These are phyloP conservation scores for Ligdia adustata DNA, from an alignment of 2,888 invertebrate genomes.

Conservation along the genomic window DNA sequence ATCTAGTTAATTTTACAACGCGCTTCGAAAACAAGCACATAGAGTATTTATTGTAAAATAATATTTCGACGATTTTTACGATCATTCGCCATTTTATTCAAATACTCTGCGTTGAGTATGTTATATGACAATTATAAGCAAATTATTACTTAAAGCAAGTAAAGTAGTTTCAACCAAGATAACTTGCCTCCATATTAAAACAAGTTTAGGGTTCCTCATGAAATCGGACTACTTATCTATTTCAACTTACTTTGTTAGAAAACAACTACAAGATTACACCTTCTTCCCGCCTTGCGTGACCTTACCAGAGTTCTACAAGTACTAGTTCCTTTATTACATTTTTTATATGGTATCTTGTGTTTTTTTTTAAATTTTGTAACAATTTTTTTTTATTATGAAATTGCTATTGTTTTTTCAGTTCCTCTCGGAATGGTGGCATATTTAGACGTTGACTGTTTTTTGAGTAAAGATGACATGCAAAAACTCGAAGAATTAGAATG, in stretches of 20 bases:
- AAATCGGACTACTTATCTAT: constrained; percentile 1
- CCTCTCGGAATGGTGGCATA: constrained; percentile 1
- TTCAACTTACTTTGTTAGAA: constrained; percentile 3
- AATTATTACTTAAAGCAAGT: constrained; percentile 6
- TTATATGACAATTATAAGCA: constrained; percentile 3
- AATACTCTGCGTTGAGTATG: constrained; percentile 3
- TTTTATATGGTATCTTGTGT: not conserved
- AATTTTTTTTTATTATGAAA: not conserved
- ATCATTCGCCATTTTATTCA: constrained; percentile 4
- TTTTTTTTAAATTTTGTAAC: not conserved
- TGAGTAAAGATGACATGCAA: not conserved
- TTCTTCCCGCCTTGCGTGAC: constrained; percentile 2
- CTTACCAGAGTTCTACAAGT: not conserved
- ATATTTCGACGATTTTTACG: constrained; percentile 4
- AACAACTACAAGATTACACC: constrained; percentile 1
- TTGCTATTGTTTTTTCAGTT: constrained; percentile 5
- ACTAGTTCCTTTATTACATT: constrained; percentile 1
- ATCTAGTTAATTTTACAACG: constrained; percentile 2
- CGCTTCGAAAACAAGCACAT: constrained; percentile 2
- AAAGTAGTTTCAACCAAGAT: constrained; percentile 3
- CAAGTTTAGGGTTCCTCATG: constrained; percentile 6
- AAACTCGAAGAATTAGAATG: not conserved
- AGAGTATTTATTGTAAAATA: constrained; percentile 1
- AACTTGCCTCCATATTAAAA: constrained; percentile 3
- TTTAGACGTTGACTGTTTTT: constrained; percentile 5